Evolutionary conservation across 1,140 invertebrate genomes (phyloP).

Genomic region (Caenorhabditis brenneri): DNA sequence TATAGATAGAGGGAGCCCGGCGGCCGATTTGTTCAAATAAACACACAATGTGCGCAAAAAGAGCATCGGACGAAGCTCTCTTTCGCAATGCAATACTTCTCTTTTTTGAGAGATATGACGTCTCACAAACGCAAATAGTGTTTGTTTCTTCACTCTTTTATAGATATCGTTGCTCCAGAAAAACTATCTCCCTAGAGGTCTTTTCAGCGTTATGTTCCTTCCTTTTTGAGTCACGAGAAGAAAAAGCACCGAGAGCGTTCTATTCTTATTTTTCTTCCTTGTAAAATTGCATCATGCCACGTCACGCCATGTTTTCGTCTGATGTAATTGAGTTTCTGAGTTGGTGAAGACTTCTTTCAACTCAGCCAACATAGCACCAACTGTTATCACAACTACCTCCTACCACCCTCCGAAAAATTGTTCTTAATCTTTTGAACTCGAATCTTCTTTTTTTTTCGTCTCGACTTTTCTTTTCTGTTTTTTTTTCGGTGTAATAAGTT

Average conservation of each 20-base stretch:
- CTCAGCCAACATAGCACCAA: background rate
- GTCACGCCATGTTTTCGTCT: conserved; percentile 29
- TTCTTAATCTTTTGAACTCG: conserved; percentile 33
- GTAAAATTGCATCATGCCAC: conserved; percentile 20
- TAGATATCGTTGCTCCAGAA: background rate
- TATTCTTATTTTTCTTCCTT: conserved; percentile 25
- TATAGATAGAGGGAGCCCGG: background rate
- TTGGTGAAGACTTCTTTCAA: conserved; percentile 7
- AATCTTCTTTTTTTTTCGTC: conserved; percentile 21
- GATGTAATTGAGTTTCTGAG: conserved; percentile 5
- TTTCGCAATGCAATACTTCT: background rate
- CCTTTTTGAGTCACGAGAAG: background rate
- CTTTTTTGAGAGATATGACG: background rate
- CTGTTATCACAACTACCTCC: conserved; percentile 32
- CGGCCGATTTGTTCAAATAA: conserved; percentile 41
- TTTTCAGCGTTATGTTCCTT: background rate
- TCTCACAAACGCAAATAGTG: background rate
- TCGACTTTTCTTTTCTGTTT: background rate
- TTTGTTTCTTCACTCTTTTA: background rate
- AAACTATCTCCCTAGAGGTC: background rate
- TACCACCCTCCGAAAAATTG: conserved; percentile 18
- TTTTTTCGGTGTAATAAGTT: background rate
- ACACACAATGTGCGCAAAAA: background rate
- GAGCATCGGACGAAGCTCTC: background rate
- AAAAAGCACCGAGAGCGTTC: background rate